Conservation (phyloP, 53 echinoderm and acorn worm species). For the Mesocentrotus franciscanus region DNA sequence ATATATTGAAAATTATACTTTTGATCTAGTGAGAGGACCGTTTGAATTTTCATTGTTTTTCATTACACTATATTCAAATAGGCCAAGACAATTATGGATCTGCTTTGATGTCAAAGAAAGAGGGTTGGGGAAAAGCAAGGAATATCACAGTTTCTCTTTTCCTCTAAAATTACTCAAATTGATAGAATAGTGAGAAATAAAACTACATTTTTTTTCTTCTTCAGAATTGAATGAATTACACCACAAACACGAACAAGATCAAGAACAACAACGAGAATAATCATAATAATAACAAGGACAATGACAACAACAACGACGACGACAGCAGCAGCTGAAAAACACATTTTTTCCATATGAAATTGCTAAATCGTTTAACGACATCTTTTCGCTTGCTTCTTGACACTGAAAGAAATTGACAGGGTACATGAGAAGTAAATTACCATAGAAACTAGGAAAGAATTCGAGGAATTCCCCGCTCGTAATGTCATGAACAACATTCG, state of each 20-base stretch:
- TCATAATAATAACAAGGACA: neutral
- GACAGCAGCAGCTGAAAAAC: neutral
- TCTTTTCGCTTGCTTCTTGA: neutral
- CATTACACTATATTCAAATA: too few relatives aligned
- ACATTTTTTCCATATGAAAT: neutral
- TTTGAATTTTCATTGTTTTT: too few relatives aligned
- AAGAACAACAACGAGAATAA: too few relatives aligned
- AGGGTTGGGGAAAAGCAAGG: too few relatives aligned
- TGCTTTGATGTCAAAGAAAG: too few relatives aligned
- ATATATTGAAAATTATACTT: too few relatives aligned
- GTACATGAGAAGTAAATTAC: neutral
- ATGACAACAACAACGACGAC: neutral
- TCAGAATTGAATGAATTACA: neutral
- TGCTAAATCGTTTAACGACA: neutral
- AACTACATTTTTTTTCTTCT: too few relatives aligned
- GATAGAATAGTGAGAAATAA: too few relatives aligned
- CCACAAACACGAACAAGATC: neutral
- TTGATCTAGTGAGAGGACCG: too few relatives aligned
- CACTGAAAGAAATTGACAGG: neutral
- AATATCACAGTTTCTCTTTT: too few relatives aligned
- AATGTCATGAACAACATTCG: neutral
- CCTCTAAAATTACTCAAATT: too few relatives aligned
- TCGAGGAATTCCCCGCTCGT: neutral
- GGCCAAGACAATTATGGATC: too few relatives aligned
- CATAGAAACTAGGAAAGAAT: slow-evolving; percentile 5